Evolutionary conservation across 2,797 vertebrate genomes (phyloP).

Genomic region (Tiaroga cobitis): DNA sequence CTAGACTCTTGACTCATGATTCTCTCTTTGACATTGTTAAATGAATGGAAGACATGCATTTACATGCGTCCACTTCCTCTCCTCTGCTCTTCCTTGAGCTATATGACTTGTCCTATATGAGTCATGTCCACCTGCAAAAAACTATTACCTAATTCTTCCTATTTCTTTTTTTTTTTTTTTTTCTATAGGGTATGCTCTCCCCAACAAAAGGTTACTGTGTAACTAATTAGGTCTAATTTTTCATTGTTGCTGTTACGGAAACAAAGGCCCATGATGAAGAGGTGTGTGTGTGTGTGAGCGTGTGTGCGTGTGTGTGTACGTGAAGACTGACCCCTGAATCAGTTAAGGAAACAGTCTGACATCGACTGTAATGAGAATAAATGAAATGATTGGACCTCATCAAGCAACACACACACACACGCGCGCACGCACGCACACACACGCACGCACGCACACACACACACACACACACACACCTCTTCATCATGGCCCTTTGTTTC

Average conservation of each 20-base stretch:
- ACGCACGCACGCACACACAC: conserved; percentile 35
- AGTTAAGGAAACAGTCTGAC: conserved; percentile 66
- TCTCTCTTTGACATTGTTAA: not conserved
- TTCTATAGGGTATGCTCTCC: conserved; percentile 23
- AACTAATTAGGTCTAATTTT: conserved; percentile 65
- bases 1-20: not conserved
- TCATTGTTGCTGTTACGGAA: conserved; percentile 49
- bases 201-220: conserved; percentile 51
- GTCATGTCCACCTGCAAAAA: conserved; percentile 7
- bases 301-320: too few species aligned
- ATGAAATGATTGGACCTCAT: conserved; percentile 61
- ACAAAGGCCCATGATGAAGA: conserved; percentile 19
- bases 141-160: not conserved
- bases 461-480: conserved; percentile 22
- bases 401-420: conserved; percentile 45
- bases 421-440: too few species aligned
- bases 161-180: conserved; percentile 29
- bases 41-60: not conserved
- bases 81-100: not conserved
- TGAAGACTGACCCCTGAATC: conserved; percentile 62
- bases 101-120: not conserved
- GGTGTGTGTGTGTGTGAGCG: not conserved
- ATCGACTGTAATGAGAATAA: conserved; percentile 66
- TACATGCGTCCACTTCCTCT: not conserved
- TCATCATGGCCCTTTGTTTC: conserved; percentile 25